Evolutionary conservation across 2,113 vertebrate species (phyloP).

Genomic region (Numida meleagris): DNA sequence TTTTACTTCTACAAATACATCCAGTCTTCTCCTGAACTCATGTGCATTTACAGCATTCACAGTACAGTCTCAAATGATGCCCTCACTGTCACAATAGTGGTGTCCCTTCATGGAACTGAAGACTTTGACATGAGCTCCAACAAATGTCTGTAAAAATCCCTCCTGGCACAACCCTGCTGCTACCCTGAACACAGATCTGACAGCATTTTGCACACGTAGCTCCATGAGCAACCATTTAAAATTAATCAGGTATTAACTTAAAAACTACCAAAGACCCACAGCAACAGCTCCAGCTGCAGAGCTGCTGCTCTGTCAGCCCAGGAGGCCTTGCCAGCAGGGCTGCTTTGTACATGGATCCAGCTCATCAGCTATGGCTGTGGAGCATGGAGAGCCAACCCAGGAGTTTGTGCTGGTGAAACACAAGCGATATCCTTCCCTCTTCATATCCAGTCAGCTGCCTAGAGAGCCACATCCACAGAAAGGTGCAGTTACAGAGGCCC

Average conservation of each 20-base stretch:
- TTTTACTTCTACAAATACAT: not conserved
- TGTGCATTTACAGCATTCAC: not conserved
- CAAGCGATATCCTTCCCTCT: not conserved
- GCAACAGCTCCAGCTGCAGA: not conserved
- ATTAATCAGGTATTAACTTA: not conserved
- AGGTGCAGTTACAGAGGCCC: not conserved
- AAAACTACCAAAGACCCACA: not conserved
- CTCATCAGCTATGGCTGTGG: not conserved
- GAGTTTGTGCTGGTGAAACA: not conserved
- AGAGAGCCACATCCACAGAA: not conserved
- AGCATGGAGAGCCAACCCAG: not conserved
- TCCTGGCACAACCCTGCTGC: not conserved
- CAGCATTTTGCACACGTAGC: not conserved
- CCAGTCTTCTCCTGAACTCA: not conserved
- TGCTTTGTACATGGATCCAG: not conserved
- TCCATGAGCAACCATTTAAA: not conserved
- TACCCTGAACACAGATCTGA: not conserved
- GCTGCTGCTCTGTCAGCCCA: not conserved
- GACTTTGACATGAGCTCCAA: not conserved
- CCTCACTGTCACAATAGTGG: not conserved
- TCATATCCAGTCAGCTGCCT: not conserved
- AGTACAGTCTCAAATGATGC: not conserved
- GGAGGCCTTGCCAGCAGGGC: not conserved
- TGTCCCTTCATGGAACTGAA: not conserved
- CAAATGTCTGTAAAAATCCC: not conserved